Evolutionary conservation across 1,140 invertebrate genomes (phyloP), one percentile per base, ranked within the genome.

Genomic region (Nasonia longicornis): DNA sequence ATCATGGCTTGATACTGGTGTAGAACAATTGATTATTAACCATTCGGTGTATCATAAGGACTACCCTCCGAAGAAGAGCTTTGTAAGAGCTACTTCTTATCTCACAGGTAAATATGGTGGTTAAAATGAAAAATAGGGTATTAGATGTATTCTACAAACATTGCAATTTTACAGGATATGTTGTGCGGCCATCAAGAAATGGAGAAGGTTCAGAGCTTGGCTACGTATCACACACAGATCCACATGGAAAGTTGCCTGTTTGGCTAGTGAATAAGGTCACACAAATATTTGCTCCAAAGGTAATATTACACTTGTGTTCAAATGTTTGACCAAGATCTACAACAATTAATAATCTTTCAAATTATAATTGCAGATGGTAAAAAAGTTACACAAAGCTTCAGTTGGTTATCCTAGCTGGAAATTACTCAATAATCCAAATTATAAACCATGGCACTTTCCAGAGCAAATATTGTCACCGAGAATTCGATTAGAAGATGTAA

Each of bases 241-340:
- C 96, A 22, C 94, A 95, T 89, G 97, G 97, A 83, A 96, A 95
- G 84, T 90, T 98, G 80, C 97, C 96, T 14, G 94, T 94, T 12
- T 98, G 97, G 96, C 91, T 97, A 67, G 96, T 97, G 20, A 98
- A 98, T 90, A 96, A 95, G 91, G 93, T 96, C 72, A 97, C 96
- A 42, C 95, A 96, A 85, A 95, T 96, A 86, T 93, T 97, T 87
- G 96, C 96, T 7, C 96, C 96, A 26, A 95, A 95, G 89, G 92
- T 91, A 85, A 58, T 31, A 67, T 58, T 29, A 67, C 26, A 20
- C 16, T 58, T 58, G 14, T 7, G 4, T n/a, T 58, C 52, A 7
- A 67, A 67, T 29, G 29, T 14, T 67, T 16, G 1, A 26, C 2
- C 52, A 31, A 14, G 2, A 12, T 12, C 22, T 31, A 31, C 22